These are phyloP conservation scores for Seriola rivoliana DNA, from an alignment of 2,113 vertebrate species.

Conservation along the genomic window DNA sequence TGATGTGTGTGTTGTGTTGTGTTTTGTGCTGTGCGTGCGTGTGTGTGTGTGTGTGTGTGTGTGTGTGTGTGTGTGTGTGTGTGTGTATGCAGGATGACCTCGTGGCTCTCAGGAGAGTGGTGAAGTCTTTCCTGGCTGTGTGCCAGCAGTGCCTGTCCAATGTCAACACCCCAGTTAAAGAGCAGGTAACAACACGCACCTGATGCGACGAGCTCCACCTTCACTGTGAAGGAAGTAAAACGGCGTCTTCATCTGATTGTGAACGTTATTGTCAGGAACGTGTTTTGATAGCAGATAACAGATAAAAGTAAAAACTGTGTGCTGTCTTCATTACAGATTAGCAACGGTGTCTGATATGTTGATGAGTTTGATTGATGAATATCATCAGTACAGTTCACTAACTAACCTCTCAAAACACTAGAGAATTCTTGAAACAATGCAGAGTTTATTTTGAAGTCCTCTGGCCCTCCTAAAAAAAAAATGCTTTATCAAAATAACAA, in stretches of 20 bases:
- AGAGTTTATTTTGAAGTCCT: not conserved
- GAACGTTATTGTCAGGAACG: no score
- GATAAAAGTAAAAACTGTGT: not conserved
- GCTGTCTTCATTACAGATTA: no score
- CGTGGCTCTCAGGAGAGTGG: constrained; percentile 94
- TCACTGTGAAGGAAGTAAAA: no score
- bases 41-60: constrained; percentile 10
- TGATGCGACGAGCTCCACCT: not conserved
- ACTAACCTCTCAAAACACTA: not conserved
- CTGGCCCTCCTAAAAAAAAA: not conserved
- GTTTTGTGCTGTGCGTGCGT: not conserved
- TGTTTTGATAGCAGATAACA: no score
- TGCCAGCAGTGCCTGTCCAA: constrained; percentile 99
- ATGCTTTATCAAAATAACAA: not conserved
- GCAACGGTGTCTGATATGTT: no score
- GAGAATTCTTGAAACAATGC: not conserved
- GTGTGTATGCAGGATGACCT: constrained; percentile 90
- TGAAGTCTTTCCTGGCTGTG: constrained; percentile 97
- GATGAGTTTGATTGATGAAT: no score
- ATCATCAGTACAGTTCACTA: no score
- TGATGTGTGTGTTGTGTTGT: not conserved
- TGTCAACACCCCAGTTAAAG: constrained; percentile 98
- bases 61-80: constrained; percentile 5
- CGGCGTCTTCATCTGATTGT: no score
- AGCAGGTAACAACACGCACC: constrained; percentile 87